These are phyloP conservation scores for Eudemis profundana DNA, from an alignment of 2,888 invertebrate species.

Conservation along the genomic window DNA sequence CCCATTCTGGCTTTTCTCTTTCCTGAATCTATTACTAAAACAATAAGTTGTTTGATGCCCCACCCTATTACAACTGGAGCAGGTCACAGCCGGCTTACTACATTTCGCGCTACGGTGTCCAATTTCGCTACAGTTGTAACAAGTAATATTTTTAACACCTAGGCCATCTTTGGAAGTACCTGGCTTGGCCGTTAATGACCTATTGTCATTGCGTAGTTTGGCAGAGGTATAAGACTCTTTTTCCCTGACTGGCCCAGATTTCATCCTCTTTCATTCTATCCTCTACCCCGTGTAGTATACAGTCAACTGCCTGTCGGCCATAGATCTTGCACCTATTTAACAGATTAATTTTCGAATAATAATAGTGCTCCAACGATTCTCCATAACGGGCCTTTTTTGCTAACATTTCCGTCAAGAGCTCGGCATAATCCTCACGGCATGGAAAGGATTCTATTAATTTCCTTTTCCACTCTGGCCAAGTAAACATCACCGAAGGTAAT, in stretches of 20 bases:
- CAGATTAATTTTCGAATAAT: too few species aligned
- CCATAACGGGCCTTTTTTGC: slow-evolving; percentile 41
- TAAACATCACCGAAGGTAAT: too few species aligned
- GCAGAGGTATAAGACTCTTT: not conserved
- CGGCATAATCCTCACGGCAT: slow-evolving; percentile 33
- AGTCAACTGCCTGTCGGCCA: slow-evolving; percentile 48
- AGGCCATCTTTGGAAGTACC: not conserved
- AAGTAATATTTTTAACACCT: slow-evolving; percentile 2
- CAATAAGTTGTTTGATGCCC: slow-evolving; percentile 30
- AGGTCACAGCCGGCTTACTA: slow-evolving; percentile 38
- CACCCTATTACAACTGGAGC: slow-evolving; percentile 29
- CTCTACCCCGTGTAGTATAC: slow-evolving; percentile 45
- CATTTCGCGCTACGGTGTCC: slow-evolving; percentile 48
- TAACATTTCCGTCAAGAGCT: slow-evolving; percentile 47
- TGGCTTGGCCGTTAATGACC: not conserved
- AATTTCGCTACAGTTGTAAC: slow-evolving; percentile 45
- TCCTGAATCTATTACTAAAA: not conserved
- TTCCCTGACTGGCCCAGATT: not conserved
- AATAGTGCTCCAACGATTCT: too few species aligned
- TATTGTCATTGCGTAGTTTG: not conserved
- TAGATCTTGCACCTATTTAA: slow-evolving; percentile 46
- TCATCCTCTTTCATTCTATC: slow-evolving; percentile 44
- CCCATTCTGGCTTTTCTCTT: not conserved
- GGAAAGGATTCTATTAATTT: slow-evolving; percentile 49
- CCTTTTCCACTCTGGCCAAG: slow-evolving; percentile 49